phyloP scores from a whole-genome alignment of 2,113 vertebrate genomes.

The Neoarius graeffei region DNA sequence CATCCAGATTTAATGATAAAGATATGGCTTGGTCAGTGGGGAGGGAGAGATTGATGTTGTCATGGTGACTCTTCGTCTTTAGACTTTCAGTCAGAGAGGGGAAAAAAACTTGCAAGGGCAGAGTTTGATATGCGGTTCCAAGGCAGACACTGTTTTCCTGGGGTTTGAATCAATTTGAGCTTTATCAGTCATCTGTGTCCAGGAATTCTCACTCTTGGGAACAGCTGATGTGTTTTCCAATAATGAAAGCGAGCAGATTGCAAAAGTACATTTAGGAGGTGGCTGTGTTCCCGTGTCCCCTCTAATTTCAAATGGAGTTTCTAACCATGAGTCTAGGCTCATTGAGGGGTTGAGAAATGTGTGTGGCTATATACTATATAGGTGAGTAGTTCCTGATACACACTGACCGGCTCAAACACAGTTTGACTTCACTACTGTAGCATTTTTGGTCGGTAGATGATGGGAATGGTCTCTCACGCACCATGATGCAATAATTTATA shows the following conservation, averaged over 20 bases:
- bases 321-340: slow-evolving; percentile 54
- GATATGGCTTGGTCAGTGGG: slow-evolving; percentile 53
- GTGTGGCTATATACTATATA: slow-evolving; percentile 17
- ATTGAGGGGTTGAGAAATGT: slow-evolving; percentile 36
- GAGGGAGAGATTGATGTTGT: slow-evolving; percentile 74
- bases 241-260: slow-evolving; percentile 76
- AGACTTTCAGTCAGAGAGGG: slow-evolving; percentile 48
- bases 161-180: slow-evolving; percentile 78
- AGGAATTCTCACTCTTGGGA: slow-evolving; percentile 70
- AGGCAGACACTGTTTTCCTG: slow-evolving; percentile 69
- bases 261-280: slow-evolving; percentile 75
- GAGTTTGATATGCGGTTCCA: slow-evolving; percentile 73
- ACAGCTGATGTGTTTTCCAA: slow-evolving; percentile 77
- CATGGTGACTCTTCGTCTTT: slow-evolving; percentile 71
- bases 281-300: slow-evolving; percentile 62
- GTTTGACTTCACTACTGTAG: neutral
- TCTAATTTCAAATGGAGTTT: slow-evolving; percentile 67
- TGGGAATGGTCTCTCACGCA: neutral
- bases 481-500: neutral
- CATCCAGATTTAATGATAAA: slow-evolving; percentile 72
- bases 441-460: neutral
- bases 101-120: slow-evolving; percentile 61
- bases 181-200: slow-evolving; percentile 77
- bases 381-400: slow-evolving; percentile 18
- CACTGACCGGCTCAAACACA: neutral